These are phyloP conservation scores for Echeneis naucrates DNA, from an alignment of 2,797 vertebrate species.

Conservation along the genomic window DNA sequence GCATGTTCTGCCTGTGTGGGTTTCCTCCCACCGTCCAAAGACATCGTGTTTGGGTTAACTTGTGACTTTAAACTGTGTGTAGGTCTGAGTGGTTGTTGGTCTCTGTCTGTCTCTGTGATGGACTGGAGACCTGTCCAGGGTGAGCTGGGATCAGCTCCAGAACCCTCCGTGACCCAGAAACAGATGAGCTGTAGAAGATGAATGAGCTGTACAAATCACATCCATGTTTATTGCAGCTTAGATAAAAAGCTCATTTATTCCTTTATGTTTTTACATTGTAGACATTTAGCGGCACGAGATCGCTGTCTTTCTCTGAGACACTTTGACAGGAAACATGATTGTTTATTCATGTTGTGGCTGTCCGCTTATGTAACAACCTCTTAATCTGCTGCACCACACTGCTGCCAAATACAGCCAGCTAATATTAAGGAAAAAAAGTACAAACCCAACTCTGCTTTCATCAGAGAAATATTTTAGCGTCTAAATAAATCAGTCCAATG, in stretches of 20 bases:
- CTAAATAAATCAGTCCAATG: slow-evolving; percentile 36
- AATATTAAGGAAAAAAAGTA: not conserved
- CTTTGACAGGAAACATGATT: slow-evolving; percentile 19
- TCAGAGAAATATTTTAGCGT: slow-evolving; percentile 20
- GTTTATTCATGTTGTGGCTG: slow-evolving; percentile 35
- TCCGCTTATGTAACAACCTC: slow-evolving; percentile 16
- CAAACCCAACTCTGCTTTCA: not conserved
- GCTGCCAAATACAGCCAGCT: not conserved
- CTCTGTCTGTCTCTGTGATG: too few relatives aligned
- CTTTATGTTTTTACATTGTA: not conserved
- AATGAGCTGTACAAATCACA: too few relatives aligned
- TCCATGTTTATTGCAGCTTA: not conserved
- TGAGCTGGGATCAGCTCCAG: too few relatives aligned
- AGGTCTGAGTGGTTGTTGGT: too few relatives aligned
- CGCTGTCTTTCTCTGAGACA: slow-evolving; percentile 6
- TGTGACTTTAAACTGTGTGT: too few relatives aligned
- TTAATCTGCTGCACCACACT: not conserved
- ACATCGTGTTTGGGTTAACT: too few relatives aligned
- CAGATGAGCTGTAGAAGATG: too few relatives aligned
- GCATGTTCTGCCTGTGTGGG: too few relatives aligned
- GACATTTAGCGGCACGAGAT: not conserved
- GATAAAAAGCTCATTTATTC: slow-evolving; percentile 8
- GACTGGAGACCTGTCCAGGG: too few relatives aligned
- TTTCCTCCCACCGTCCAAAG: too few relatives aligned
- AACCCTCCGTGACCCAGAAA: too few relatives aligned